Conservation (phyloP, 2,888 invertebrate genomes). For the Eumacrocentrus americanus region DNA sequence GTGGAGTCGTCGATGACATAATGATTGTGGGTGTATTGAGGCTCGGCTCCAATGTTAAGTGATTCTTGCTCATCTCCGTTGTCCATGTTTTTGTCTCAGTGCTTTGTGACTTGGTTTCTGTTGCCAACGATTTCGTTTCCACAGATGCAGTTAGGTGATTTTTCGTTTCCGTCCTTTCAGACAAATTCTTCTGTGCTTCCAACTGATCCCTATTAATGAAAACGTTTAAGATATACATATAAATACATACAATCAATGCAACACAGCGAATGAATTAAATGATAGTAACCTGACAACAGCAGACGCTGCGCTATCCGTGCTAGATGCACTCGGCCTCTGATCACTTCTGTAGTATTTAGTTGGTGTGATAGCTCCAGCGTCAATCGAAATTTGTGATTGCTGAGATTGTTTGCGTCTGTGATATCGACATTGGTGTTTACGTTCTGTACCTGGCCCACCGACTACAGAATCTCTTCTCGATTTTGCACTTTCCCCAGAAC, state of each 20-base stretch:
- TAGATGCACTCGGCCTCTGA: slow-evolving; percentile 74
- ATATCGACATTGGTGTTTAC: slow-evolving; percentile 56
- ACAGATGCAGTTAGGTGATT: slow-evolving; percentile 50
- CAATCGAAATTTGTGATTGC: slow-evolving; percentile 48
- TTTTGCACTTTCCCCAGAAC: slow-evolving; percentile 73
- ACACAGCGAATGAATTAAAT: too few species aligned
- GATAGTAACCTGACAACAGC: slow-evolving; percentile 51
- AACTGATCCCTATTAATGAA: slow-evolving; percentile 50
- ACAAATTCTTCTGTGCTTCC: slow-evolving; percentile 47
- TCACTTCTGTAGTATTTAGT: slow-evolving; percentile 68
- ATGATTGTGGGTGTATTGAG: slow-evolving; percentile 76
- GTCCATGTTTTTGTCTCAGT: slow-evolving; percentile 33
- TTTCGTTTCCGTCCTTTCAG: slow-evolving; percentile 47
- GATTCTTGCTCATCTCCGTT: slow-evolving; percentile 36
- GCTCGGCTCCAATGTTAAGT: slow-evolving; percentile 46
- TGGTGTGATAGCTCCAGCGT: slow-evolving; percentile 46
- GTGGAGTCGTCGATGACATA: slow-evolving; percentile 83
- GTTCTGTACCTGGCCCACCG: slow-evolving; percentile 49
- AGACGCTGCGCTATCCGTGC: slow-evolving; percentile 64
- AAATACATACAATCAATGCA: too few species aligned
- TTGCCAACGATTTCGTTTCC: slow-evolving; percentile 39
- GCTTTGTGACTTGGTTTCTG: slow-evolving; percentile 64
- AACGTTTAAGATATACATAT: too few species aligned
- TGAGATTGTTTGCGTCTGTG: slow-evolving; percentile 59
- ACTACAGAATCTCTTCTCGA: slow-evolving; percentile 72